Evolutionary conservation across 1,140 invertebrate species (phyloP).

Genomic region (Drosophila santomea): DNA sequence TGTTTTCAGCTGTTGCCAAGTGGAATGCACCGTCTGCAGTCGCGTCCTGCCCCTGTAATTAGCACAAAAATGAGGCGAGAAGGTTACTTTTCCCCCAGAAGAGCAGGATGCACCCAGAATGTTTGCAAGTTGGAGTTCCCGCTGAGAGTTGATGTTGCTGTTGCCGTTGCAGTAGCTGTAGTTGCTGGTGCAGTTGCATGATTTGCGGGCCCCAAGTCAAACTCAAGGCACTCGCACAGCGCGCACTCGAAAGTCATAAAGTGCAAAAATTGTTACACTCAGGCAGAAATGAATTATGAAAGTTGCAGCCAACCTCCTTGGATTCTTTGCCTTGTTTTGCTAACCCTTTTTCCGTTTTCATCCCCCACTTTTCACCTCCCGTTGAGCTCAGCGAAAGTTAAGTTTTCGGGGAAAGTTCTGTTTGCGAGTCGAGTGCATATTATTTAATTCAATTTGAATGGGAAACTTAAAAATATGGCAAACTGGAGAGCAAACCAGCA

Average conservation of each 20-base stretch:
- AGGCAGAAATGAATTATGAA: constrained; percentile 82
- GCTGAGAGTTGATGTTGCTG: constrained; percentile 37
- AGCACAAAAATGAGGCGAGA: constrained; percentile 58
- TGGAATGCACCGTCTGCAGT: constrained; percentile 54
- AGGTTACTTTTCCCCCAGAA: neutral
- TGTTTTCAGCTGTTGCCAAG: constrained; percentile 71
- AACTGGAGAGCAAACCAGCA: constrained; percentile 27
- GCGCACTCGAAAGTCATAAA: constrained; percentile 80
- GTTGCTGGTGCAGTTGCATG: constrained; percentile 60
- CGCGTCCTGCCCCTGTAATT: constrained; percentile 68
- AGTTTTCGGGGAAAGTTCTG: constrained; percentile 50
- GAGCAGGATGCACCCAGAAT: constrained; percentile 59
- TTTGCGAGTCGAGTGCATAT: constrained; percentile 65
- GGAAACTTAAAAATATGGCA: constrained; percentile 59
- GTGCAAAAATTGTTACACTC: constrained; percentile 82
- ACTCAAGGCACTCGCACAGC: constrained; percentile 56
- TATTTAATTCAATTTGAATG: constrained; percentile 74
- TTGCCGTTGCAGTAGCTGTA: constrained; percentile 17
- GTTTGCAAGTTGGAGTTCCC: constrained; percentile 68
- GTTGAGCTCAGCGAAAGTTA: constrained; percentile 49
- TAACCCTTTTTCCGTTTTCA: constrained; percentile 6
- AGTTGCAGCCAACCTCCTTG: constrained; percentile 58
- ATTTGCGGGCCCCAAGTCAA: constrained; percentile 64
- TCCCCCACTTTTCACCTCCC: constrained; percentile 8
- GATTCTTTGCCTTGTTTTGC: constrained; percentile 58